phyloP scores from a whole-genome alignment of 2,113 vertebrate species.

The Camelus bactrianus region DNA sequence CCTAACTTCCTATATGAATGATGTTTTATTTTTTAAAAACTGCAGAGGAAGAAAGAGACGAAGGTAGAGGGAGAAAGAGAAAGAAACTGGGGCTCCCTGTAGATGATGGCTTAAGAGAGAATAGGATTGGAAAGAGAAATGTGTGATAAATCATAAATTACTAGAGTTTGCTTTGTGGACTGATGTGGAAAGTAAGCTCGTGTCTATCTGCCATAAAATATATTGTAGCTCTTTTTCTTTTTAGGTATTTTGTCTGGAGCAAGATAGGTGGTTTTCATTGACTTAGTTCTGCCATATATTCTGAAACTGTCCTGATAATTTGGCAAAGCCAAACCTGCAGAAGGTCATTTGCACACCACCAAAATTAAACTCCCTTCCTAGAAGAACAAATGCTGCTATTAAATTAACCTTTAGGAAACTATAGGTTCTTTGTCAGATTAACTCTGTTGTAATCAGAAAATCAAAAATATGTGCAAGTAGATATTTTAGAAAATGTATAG shows the following conservation, averaged over 20 bases:
- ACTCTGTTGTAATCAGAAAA: slow-evolving; percentile 17
- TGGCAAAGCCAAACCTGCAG: neutral
- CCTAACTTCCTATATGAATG: neutral
- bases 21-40: neutral
- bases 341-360: neutral
- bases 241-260: neutral
- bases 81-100: neutral
- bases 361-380: neutral
- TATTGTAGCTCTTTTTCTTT: neutral
- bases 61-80: neutral
- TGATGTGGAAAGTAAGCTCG: neutral
- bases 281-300: slow-evolving; percentile 10
- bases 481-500: slow-evolving; percentile 39
- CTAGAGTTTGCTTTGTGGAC: neutral
- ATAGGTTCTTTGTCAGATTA: neutral
- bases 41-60: neutral
- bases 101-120: neutral
- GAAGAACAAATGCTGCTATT: neutral
- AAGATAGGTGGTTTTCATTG: neutral
- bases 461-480: neutral
- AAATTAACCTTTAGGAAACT: neutral
- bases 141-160: neutral
- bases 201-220: slow-evolving; percentile 21
- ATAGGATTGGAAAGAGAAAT: neutral
- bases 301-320: slow-evolving; percentile 36